These are phyloP conservation scores for Drosophila infuscata DNA, from an alignment of 2,888 invertebrate genomes.

Conservation along the genomic window DNA sequence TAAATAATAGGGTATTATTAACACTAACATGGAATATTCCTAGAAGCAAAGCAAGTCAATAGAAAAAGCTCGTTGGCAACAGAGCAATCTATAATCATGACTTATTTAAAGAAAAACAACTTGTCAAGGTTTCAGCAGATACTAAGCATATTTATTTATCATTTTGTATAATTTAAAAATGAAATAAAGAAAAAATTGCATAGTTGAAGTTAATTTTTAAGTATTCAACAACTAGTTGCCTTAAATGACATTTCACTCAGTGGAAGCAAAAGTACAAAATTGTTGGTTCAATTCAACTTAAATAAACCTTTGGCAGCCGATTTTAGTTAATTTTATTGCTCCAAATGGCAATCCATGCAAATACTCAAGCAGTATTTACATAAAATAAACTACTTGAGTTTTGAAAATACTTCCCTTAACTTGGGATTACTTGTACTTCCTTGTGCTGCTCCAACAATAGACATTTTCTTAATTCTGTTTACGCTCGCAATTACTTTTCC, in stretches of 20 bases:
- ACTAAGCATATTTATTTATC: background rate
- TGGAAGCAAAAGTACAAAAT: background rate
- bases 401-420: slow-evolving; percentile 1
- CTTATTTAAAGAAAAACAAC: background rate
- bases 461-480: slow-evolving; percentile 54
- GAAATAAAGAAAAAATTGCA: background rate
- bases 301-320: background rate
- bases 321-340: background rate
- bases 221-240: background rate
- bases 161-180: background rate
- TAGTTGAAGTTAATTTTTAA: background rate
- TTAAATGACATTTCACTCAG: background rate
- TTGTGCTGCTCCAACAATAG: slow-evolving; percentile 29
- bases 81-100: background rate
- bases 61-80: background rate
- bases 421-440: background rate
- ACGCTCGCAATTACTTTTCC: slow-evolving; percentile 52
- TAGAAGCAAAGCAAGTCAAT: background rate
- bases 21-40: background rate
- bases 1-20: background rate
- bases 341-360: slow-evolving; percentile 8
- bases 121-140: background rate
- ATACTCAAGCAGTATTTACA: slow-evolving; percentile 15
- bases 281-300: background rate
- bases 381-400: slow-evolving; percentile 22